phyloP scores from a whole-genome alignment of 2,113 vertebrate species.

The Mohoua ochrocephala region DNA sequence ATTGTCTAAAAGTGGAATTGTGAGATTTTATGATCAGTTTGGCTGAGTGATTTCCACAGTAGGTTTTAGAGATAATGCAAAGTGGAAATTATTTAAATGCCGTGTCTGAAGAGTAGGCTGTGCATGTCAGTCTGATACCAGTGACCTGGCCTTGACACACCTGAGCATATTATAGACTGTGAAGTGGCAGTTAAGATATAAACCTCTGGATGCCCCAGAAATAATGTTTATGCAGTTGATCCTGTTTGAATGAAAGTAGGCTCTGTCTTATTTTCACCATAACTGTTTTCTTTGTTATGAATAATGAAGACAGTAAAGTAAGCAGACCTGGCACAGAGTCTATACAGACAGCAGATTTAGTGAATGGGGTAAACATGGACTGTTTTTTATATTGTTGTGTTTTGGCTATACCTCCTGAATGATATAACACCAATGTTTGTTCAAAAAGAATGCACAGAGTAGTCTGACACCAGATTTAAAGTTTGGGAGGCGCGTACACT shows the following conservation, averaged over 20 bases:
- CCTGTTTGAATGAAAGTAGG: neutral
- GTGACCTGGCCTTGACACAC: neutral
- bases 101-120: neutral
- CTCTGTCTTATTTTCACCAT: neutral
- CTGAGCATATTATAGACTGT: neutral
- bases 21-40: neutral
- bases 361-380: neutral
- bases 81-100: neutral
- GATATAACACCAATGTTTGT: neutral
- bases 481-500: neutral
- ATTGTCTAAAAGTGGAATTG: neutral
- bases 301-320: neutral
- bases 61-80: neutral
- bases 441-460: neutral
- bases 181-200: neutral
- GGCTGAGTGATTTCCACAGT: neutral
- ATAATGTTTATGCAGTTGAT: neutral
- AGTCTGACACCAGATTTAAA: neutral
- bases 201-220: neutral
- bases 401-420: neutral
- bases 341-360: neutral
- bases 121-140: neutral
- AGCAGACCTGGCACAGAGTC: neutral
- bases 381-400: neutral
- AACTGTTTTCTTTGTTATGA: neutral